These are phyloP conservation scores for Anguilla megastoma DNA, from an alignment of 2,797 vertebrate species.

Conservation along the genomic window DNA sequence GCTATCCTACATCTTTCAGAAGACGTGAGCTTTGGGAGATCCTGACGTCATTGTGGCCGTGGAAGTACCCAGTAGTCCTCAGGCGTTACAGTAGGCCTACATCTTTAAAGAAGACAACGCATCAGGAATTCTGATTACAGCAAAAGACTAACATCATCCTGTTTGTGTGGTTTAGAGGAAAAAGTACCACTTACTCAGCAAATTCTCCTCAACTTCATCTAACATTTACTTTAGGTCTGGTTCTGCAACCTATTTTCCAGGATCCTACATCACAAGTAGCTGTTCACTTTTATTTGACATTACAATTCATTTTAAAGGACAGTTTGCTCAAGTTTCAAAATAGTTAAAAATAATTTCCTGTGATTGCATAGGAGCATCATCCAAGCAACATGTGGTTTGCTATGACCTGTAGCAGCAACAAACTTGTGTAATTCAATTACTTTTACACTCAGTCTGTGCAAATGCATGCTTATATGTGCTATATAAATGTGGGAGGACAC, in stretches of 20 bases:
- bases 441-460: background rate
- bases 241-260: background rate
- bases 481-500: background rate
- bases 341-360: background rate
- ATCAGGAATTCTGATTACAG: slow-evolving; percentile 50
- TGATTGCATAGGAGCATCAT: background rate
- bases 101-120: slow-evolving; percentile 44
- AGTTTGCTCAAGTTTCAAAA: background rate
- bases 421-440: background rate
- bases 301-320: background rate
- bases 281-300: background rate
- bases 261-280: background rate
- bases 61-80: slow-evolving; percentile 47
- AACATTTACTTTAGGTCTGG: background rate
- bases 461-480: background rate
- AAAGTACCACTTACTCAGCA: background rate
- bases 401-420: background rate
- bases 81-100: slow-evolving; percentile 43
- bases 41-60: slow-evolving; percentile 34
- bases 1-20: slow-evolving; percentile 36
- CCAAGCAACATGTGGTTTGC: background rate
- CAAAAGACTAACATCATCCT: slow-evolving; percentile 37
- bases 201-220: background rate
- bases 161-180: slow-evolving; percentile 48
- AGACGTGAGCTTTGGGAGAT: background rate